Evolutionary conservation across 2,113 vertebrate genomes (phyloP), one percentile per base, ranked within the genome.

Genomic region (Pampusana beccarii): DNA sequence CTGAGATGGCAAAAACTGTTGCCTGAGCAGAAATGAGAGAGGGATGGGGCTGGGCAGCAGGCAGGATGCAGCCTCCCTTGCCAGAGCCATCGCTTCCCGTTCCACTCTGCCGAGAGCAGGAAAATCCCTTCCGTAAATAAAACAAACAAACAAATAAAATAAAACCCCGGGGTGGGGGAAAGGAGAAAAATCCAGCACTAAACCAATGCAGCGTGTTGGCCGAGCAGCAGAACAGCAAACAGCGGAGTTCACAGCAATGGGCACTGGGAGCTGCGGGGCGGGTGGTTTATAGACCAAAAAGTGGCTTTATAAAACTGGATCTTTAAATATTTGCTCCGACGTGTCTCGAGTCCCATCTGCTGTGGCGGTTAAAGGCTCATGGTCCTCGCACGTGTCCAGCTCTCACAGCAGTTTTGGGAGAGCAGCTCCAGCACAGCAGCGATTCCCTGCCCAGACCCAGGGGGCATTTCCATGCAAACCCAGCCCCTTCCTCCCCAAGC

Each of bases 251-350:
- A 72, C n/a, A 82, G 95, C 88, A 69, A 24, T 10, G 28, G 58
- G 92, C 80, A 38, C 69, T 51, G 28, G 65, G 77, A 92, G 75
- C 62, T 53, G 38, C 4, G 6, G 75, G 77, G 57, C 2, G 9
- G 16, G 72, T 57, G 64, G 60, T 94, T 96, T 82, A 77, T n/a
- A 69, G 73, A 81, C 82, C 81, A 88, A 82, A 95, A 95, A 78
- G 79, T 61, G 23, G 75, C 86, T 88, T 80, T 93, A 84, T 69
- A 96, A 88, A 97, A 93, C 88, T 33, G 57, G 79, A 65, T 91
- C 86, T 95, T 96, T 88, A 97, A 96, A 96, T 97, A 96, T 97
- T 97, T 97, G 96, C 75, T 94, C 84, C 44, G 10, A 83, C 26
- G 4, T 69, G 57, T 58, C 88, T 82, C 66, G 62, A 84, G 91